Base-by-base conservation (phyloP, 2,888 invertebrate genomes). In the Isotomurus palustris region DNA sequence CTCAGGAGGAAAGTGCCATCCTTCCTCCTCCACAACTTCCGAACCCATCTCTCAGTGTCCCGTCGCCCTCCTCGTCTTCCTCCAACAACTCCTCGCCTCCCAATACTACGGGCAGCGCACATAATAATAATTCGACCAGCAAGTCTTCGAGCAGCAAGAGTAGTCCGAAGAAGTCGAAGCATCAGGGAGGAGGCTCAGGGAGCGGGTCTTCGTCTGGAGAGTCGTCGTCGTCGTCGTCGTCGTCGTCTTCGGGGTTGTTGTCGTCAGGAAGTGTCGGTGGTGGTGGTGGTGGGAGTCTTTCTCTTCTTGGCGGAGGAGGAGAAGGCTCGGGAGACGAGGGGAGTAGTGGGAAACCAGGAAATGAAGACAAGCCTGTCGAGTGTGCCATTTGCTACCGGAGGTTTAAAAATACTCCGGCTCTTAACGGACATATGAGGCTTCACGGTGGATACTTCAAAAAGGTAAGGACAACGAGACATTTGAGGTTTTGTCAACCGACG, bases 381-480 rank as follows among this genome's bases (percentile, higher is more conserved):
- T 96, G 96, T 78, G 91, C 90, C 77, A 82, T 95, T 60, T 97
- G 96, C 76, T 90, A 92, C 77, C 83, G 94, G 71, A 88, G 91
- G 75, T 97, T 96, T 79, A 96, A 96, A 79, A 96, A 95, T 77
- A 89, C 94, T 76, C 94, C 95, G 22, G 96, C 96, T 27, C 83
- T 97, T 56, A 97, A 97, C 77, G 96, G 96, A 8, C 96, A 96
- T 75, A 96, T 96, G 96, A 82, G 96, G 72, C 81, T 96, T 65
- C 96, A 97, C 76, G 96, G 96, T 43, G 95, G 96, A 56, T 96
- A 94, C 77, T 91, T 93, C 74, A 95, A 95, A 77, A 92, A 91
- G 84, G 88, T 87, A 6, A 12, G 40, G 6, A 6, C 40, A n/a
- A 40, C n/a, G n/a, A n/a, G n/a, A n/a, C n/a, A n/a, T n/a, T n/a